Conservation (phyloP, 2,113 vertebrate species). For the Pardalotus punctatus region DNA sequence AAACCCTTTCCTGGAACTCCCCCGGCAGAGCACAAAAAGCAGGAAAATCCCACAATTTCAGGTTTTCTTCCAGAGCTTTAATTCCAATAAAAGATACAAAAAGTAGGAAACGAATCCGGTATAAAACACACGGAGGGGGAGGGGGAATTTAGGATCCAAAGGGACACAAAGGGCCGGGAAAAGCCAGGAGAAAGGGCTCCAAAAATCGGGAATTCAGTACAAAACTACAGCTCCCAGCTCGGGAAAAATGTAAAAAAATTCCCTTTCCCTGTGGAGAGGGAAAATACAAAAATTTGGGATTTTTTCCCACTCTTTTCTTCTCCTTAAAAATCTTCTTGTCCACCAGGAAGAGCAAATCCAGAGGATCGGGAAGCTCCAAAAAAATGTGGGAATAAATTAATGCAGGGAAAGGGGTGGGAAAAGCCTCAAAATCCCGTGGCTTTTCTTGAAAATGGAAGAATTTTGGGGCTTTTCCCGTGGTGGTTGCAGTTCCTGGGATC, state of each 20-base stretch:
- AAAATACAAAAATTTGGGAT: neutral
- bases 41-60: neutral
- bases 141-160: neutral
- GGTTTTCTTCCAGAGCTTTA: neutral
- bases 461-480: neutral
- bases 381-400: neutral
- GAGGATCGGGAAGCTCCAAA: neutral
- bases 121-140: neutral
- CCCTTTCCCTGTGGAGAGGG: neutral
- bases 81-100: neutral
- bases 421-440: neutral
- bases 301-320: neutral
- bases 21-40: neutral
- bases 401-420: neutral
- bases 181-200: neutral
- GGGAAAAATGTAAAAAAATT: neutral
- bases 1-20: neutral
- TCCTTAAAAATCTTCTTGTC: neutral
- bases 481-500: neutral
- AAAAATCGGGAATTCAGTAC: neutral
- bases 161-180: neutral
- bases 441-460: neutral
- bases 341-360: neutral
- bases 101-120: neutral
- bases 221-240: neutral